Base-by-base conservation (phyloP, 2,797 vertebrate species). In the Luscinia luscinia region DNA sequence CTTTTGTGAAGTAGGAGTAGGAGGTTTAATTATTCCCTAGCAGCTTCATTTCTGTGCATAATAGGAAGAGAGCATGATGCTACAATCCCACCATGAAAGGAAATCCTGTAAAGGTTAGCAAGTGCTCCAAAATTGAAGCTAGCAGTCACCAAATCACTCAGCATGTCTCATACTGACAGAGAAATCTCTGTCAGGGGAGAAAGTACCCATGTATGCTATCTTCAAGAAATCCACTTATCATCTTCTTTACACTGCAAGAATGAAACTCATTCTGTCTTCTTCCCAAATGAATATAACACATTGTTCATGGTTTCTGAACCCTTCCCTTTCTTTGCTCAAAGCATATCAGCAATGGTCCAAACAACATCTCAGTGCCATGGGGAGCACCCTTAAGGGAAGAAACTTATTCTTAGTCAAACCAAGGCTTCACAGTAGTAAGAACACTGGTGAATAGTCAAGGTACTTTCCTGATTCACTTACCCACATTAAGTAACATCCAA, bases 201-300 rank as follows among this genome's bases (percentile, higher is more conserved):
- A 81, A 93, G 54, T 40, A 27, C 4, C 55, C 0, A 0, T 51
- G 28, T 17, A 28, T 34, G 28, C 46, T 59, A 36, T 48, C 70
- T 75, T 48, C 40, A 86, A 95, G 27, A 86, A 92, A 91, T 81
- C 51, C 88, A 45, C 74, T 83, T 59, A 73, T 62, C 58, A 72
- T 38, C 81, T 22, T 63, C 70, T 86, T 80, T 51, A 66, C n/a
- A 66, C 48, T 66, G 27, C 63, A 89, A 58, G 61, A 87, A 84
- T 67, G 26, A 80, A 94, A 77, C 16, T 48, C n/a, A 20, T 76
- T 26, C 36, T 73, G 63, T 15, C 49, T 68, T 86, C 61, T 76
- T 62, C 32, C 30, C 51, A 85, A 45, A 74, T 24, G 11, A 82
- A 64, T 23, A 3, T 12, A 64, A 68, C 67, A 49, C 7, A 17